These are phyloP conservation scores for Chionomys nivalis DNA, from an alignment of 2,113 vertebrate species.

Conservation along the genomic window DNA sequence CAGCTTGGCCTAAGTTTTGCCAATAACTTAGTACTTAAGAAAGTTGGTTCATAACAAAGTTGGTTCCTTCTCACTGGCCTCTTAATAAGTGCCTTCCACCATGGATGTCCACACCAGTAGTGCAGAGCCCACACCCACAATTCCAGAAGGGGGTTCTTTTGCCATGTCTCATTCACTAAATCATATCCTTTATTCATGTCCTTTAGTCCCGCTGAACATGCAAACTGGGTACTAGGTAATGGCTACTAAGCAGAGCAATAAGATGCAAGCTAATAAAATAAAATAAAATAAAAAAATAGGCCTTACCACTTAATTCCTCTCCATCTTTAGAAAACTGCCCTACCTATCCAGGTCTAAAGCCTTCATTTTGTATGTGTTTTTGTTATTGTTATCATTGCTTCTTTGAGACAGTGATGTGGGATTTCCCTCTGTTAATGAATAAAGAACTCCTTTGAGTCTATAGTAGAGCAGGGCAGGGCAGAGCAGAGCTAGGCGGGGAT, in stretches of 20 bases:
- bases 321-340: background rate
- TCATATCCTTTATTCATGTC: background rate
- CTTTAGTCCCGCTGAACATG: background rate
- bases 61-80: background rate
- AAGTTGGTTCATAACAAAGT: background rate
- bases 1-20: background rate
- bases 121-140: background rate
- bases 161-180: background rate
- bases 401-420: too few relatives aligned
- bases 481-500: too few relatives aligned
- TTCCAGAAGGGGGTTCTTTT: background rate
- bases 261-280: background rate
- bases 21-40: background rate
- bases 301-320: background rate
- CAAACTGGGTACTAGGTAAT: background rate
- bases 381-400: background rate
- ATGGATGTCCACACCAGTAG: rapidly evolving
- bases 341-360: background rate
- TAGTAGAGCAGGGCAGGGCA: too few relatives aligned
- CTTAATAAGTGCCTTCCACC: background rate
- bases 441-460: too few relatives aligned
- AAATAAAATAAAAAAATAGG: background rate
- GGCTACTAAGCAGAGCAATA: background rate
- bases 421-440: too few relatives aligned
- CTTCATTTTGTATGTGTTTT: background rate